Evolutionary conservation across 2,888 invertebrate species (phyloP), one percentile per base, ranked within the genome.

Genomic region (Meiosimyza platycephala): DNA sequence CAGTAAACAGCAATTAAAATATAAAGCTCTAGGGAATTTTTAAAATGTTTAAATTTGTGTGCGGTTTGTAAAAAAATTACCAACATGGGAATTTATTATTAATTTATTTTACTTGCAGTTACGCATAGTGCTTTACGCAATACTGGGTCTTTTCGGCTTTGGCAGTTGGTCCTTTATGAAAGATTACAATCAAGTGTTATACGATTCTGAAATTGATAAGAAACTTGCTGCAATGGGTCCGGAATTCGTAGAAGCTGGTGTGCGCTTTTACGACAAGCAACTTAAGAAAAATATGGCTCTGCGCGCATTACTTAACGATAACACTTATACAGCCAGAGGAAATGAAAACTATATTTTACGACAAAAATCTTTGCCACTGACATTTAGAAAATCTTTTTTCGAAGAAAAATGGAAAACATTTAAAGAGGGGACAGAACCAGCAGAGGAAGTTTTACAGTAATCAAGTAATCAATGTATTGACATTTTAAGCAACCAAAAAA

Each of bases 221-320:
- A 85, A 88, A 75, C 87, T 95, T 22, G 89, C 90, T 76, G 84
- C 89, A 48, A 83, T 92, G 72, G 91, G 91, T 55, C 79, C 81
- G 6, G 77, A 91, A 59, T 94, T 92, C 84, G 87, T 92, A 12
- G 89, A 92, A 82, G 94, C 94, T 63, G 96, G 94, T 4, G 87
- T 91, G 48, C 92, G 93, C 83, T 96, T 90, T 87, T 96, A 95
- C 83, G 90, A 90, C 40, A 94, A 94, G 87, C 83, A 91, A 40
- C 83, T 94, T 54, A 88, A 91, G 78, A 90, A 93, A 83, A 96
- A 96, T 85, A 90, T 91, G 80, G 94, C 94, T 0, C 84, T 95
- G 18, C 88, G 91, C 78, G 93, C 93, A 5, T 85, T 95, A 28
- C 88, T 93, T 78, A 93, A 93, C 0, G 89, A 91, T 80, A 88